These are phyloP conservation scores for Trachelus troglodyta DNA, from an alignment of 2,888 invertebrate genomes.

Conservation along the genomic window DNA sequence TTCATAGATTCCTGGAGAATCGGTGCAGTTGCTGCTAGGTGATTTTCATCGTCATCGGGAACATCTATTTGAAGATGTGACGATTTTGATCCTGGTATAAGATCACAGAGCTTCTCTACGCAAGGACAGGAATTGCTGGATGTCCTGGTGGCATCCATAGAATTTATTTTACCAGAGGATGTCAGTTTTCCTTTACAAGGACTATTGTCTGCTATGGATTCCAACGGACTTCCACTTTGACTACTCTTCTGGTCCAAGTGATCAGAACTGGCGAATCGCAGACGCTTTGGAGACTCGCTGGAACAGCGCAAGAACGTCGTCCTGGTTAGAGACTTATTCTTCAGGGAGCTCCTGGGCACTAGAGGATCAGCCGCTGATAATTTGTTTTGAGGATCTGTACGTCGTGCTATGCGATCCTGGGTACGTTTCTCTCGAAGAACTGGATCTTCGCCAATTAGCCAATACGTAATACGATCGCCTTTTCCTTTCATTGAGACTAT, in stretches of 20 bases:
- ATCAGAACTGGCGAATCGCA: slow-evolving; percentile 81
- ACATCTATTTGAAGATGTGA: not conserved
- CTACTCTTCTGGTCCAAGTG: slow-evolving; percentile 72
- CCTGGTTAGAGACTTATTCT: slow-evolving; percentile 71
- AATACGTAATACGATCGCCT: slow-evolving; percentile 84
- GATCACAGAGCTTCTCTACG: slow-evolving; percentile 70
- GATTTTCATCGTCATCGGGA: not conserved
- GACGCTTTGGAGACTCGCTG: slow-evolving; percentile 86
- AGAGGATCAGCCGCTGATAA: slow-evolving; percentile 36
- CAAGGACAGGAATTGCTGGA: slow-evolving; percentile 80
- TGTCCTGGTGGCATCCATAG: slow-evolving; percentile 66
- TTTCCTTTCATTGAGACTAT: slow-evolving; percentile 86
- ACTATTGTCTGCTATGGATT: slow-evolving; percentile 73
- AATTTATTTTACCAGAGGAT: slow-evolving; percentile 68
- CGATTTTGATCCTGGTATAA: not conserved
- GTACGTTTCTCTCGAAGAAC: slow-evolving; percentile 71
- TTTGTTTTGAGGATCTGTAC: slow-evolving; percentile 57
- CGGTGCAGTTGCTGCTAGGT: slow-evolving; percentile 22
- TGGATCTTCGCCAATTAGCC: slow-evolving; percentile 83
- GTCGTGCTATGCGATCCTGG: slow-evolving; percentile 68
- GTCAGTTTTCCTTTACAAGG: slow-evolving; percentile 67
- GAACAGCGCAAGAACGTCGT: slow-evolving; percentile 72
- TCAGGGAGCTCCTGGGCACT: slow-evolving; percentile 76
- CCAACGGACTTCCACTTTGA: slow-evolving; percentile 63
- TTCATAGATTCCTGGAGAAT: slow-evolving; percentile 16